phyloP scores from a whole-genome alignment of 2,113 vertebrate genomes.

The human (Homo sapiens) region DNA sequence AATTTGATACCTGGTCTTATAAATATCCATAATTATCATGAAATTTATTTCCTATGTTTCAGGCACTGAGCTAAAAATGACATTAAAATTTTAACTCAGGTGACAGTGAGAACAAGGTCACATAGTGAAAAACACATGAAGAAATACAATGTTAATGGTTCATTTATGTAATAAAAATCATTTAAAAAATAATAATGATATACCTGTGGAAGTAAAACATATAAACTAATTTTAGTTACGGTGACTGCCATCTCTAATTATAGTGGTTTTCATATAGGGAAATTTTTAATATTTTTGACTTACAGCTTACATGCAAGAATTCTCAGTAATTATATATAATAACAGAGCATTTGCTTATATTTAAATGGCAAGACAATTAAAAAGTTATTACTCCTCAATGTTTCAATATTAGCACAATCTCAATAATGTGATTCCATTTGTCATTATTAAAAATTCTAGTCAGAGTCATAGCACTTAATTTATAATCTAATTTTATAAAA shows the following conservation, averaged over 20 bases:
- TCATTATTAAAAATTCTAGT: not conserved
- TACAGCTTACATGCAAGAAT: not conserved
- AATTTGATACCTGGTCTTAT: not conserved
- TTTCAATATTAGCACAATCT: not conserved
- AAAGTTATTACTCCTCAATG: not conserved
- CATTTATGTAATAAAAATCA: not conserved
- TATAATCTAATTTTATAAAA: not conserved
- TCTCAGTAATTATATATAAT: not conserved
- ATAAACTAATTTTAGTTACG: not conserved
- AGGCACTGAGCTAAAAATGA: not conserved
- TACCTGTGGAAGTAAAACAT: not conserved
- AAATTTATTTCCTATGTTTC: not conserved
- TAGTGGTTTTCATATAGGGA: not conserved
- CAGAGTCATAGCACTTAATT: not conserved
- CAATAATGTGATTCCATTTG: not conserved
- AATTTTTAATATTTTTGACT: not conserved
- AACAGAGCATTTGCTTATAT: not conserved
- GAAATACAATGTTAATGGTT: not conserved
- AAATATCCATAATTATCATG: not conserved
- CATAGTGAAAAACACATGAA: not conserved
- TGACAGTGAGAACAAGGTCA: not conserved
- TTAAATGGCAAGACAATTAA: not conserved
- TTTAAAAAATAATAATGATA: not conserved
- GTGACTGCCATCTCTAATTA: not conserved
- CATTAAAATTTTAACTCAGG: not conserved